Evolutionary conservation across 2,797 vertebrate species (phyloP), one percentile per base, ranked within the genome.

Genomic region (Acipenser transmontanus): DNA sequence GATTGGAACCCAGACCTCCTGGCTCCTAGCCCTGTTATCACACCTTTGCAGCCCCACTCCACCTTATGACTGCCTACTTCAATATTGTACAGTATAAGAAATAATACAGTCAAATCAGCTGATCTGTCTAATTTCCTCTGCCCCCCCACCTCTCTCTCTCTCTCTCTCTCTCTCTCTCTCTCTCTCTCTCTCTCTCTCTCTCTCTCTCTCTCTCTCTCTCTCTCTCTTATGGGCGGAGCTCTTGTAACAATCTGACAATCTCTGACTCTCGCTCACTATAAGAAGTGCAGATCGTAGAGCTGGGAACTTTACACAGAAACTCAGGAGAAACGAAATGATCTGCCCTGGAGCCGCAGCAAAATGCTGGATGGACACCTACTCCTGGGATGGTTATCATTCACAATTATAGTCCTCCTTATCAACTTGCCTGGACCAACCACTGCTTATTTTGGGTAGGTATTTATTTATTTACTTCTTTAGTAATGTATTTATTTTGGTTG

Each of bases 361-460:
- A 98, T 98, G 95, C 95, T 94, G 93, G 94, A 91, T 92, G 93
- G 95, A 95, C 91, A 92, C 89, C 90, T 91, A 89, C 89, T 91
- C 91, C 92, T 94, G 93, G 93, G 93, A 93, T 94, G 95, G 93
- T 94, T 95, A 92, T 91, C 89, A 84, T 82, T 92, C 87, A 88
- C 89, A 82, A 78, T 91, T 74, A 81, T 92, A 91, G 88, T 91
- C 74, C 78, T 84, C 76, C 84, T 91, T 72, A 80, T 87, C 85
- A 79, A 80, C 90, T 88, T 87, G 86, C 93, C 91, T 74, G 90
- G 88, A 83, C 93, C 92, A 66, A 85, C 91, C 78, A 84, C 91
- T 76, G 94, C 94, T 68, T 97, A 98, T 89, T 98, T 98, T 86
- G 96, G 96, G 96, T 98, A 93, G 86, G 93, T 74, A 74, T 60